phyloP scores from a whole-genome alignment of 2,113 vertebrate genomes.

The Psilopogon haemacephalus region DNA sequence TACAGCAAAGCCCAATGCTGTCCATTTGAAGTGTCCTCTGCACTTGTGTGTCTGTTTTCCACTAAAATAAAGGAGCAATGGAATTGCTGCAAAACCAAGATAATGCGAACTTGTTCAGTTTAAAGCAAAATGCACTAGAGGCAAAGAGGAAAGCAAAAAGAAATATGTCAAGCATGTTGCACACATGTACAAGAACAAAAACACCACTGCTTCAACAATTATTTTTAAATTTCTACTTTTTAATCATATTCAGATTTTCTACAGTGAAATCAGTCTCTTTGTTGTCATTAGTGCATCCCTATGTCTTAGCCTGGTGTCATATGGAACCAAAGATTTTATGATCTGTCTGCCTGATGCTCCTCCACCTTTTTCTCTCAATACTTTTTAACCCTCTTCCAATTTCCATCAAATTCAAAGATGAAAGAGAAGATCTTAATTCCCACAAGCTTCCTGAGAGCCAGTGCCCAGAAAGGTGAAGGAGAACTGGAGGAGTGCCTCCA shows the following conservation, averaged over 20 bases:
- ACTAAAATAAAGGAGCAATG: neutral
- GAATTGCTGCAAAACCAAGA: neutral
- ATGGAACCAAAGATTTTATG: neutral
- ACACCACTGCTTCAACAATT: neutral
- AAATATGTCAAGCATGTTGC: neutral
- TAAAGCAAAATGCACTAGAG: neutral
- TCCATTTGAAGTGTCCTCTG: neutral
- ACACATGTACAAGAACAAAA: neutral
- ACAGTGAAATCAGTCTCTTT: neutral
- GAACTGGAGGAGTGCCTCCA: neutral
- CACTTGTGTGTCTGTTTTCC: neutral
- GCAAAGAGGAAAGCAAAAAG: neutral
- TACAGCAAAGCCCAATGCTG: neutral
- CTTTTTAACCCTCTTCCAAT: neutral
- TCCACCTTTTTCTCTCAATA: neutral
- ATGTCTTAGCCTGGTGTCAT: neutral
- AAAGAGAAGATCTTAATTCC: neutral
- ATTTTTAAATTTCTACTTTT: neutral
- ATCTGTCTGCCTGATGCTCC: neutral
- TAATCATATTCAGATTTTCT: neutral
- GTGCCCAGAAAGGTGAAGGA: neutral
- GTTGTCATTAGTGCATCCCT: neutral
- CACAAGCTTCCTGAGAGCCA: neutral
- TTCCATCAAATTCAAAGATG: neutral
- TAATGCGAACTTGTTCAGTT: neutral